Conservation (phyloP, 2,797 vertebrate species). For the Sarcophilus harrisii region DNA sequence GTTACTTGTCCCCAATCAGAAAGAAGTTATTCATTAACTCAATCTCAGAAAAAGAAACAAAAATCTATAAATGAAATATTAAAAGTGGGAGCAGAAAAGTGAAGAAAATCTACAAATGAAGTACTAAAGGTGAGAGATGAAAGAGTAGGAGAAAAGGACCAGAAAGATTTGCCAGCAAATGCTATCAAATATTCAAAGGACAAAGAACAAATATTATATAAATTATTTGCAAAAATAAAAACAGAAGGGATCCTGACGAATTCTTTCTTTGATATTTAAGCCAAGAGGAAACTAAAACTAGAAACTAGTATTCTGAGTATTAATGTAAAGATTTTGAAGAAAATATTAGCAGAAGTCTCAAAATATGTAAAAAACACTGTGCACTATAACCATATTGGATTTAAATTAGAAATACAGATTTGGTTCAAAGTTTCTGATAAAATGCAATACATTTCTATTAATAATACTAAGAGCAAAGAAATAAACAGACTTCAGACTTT, state of each 20-base stretch:
- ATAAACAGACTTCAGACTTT: background rate
- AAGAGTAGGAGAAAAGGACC: background rate
- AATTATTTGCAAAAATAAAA: background rate
- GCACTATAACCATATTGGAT: background rate
- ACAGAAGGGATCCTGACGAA: background rate
- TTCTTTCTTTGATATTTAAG: background rate
- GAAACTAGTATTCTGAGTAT: background rate
- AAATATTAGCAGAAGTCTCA: background rate
- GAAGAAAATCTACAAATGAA: background rate
- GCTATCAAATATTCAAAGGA: background rate
- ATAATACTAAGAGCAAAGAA: background rate
- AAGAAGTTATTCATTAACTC: conserved; percentile 25
- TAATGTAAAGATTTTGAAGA: background rate
- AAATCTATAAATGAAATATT: background rate
- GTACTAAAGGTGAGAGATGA: background rate
- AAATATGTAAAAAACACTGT: background rate
- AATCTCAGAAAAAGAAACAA: background rate
- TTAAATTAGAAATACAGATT: background rate
- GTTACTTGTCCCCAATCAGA: conserved; percentile 55
- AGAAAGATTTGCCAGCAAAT: background rate
- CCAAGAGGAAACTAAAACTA: background rate
- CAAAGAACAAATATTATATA: background rate
- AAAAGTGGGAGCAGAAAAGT: background rate
- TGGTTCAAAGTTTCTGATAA: background rate
- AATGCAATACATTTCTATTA: too few species aligned